Conservation (phyloP, 2,113 vertebrate species). For the Lampris incognitus region DNA sequence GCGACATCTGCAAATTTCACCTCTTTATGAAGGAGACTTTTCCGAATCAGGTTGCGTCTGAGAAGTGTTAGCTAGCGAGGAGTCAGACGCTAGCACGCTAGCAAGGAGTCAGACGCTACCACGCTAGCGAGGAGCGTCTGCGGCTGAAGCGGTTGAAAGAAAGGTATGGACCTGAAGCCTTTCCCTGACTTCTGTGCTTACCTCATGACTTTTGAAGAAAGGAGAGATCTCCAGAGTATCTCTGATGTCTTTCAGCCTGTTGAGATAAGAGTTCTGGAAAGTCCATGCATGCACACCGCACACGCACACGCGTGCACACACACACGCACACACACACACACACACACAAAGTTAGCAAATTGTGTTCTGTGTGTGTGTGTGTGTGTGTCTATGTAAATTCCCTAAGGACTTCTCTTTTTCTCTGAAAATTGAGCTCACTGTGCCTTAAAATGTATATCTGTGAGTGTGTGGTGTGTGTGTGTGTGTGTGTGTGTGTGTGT, state of each 20-base stretch:
- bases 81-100: too few relatives aligned
- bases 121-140: too few relatives aligned
- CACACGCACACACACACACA: constrained; percentile 1
- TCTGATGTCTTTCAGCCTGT: constrained; percentile 88
- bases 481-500: background rate
- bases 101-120: too few relatives aligned
- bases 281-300: background rate
- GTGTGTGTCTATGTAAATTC: constrained; percentile 22
- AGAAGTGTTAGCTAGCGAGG: too few relatives aligned
- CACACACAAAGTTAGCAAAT: background rate
- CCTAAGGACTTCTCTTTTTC: constrained; percentile 49
- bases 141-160: too few relatives aligned
- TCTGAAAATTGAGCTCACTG: constrained; percentile 15
- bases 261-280: constrained; percentile 87
- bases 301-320: background rate
- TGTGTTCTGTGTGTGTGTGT: background rate
- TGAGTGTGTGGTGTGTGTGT: background rate
- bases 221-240: constrained; percentile 89
- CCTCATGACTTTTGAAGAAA: constrained; percentile 97
- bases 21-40: too few relatives aligned
- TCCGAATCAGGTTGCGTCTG: too few relatives aligned
- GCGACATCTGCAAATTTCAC: too few relatives aligned
- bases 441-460: background rate
- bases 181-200: constrained; percentile 62
- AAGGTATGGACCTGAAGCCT: background rate